These are phyloP conservation scores for Lophochroa leadbeateri DNA, from an alignment of 2,113 vertebrate species.

Conservation along the genomic window DNA sequence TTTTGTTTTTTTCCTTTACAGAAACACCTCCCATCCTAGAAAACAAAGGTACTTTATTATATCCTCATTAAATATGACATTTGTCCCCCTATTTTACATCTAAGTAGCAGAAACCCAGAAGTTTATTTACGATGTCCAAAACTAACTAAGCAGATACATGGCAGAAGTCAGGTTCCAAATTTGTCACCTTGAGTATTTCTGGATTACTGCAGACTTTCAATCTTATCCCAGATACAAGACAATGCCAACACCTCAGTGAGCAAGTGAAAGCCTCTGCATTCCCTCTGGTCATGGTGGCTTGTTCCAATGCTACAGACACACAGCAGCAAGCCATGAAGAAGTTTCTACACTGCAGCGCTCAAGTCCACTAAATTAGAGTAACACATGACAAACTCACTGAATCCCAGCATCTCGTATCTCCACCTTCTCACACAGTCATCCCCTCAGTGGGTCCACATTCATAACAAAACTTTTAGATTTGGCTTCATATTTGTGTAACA, in stretches of 20 bases:
- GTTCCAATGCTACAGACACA: background rate
- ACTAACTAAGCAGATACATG: background rate
- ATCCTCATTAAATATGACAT: background rate
- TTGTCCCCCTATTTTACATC: background rate
- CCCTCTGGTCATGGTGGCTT: background rate
- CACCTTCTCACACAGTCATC: accelerated
- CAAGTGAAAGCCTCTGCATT: background rate
- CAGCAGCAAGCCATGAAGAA: background rate
- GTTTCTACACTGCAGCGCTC: background rate
- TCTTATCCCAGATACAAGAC: background rate
- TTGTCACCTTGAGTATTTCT: background rate
- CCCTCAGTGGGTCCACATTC: background rate
- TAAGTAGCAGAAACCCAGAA: background rate
- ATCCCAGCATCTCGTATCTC: background rate
- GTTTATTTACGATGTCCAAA: background rate
- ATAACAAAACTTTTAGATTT: background rate
- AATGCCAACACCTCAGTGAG: background rate
- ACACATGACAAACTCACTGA: background rate
- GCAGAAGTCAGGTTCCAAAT: background rate
- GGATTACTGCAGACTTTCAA: background rate
- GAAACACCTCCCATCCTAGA: background rate
- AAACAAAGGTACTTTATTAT: background rate
- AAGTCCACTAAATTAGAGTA: background rate
- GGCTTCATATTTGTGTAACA: background rate
- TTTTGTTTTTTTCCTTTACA: background rate